Evolutionary conservation across 1,140 invertebrate genomes (phyloP).

Genomic region (Amyelois transitella): DNA sequence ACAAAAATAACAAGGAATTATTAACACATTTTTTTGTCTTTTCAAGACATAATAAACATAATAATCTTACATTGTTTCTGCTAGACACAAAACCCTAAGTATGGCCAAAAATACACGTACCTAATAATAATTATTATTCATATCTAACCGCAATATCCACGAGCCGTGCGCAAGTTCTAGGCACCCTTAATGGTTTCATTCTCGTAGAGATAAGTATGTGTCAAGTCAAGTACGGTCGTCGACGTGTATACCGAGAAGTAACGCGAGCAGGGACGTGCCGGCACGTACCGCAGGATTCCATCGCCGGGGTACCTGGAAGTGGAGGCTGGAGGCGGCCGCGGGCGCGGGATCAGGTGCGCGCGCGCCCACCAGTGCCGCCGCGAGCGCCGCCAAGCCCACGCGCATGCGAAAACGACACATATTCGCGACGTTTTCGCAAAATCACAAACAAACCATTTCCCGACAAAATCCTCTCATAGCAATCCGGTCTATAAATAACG

Average conservation of each 20-base stretch:
- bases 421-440: slow-evolving; percentile 38
- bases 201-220: background rate
- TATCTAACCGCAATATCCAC: background rate
- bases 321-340: slow-evolving; percentile 20
- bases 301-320: slow-evolving; percentile 15
- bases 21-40: no score
- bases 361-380: slow-evolving; percentile 45
- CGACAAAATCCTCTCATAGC: slow-evolving; percentile 42
- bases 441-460: slow-evolving; percentile 21
- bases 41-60: no score
- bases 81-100: no score
- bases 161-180: background rate
- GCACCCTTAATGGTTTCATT: background rate
- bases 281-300: slow-evolving; percentile 9
- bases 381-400: slow-evolving; percentile 58
- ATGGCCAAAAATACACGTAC: no score
- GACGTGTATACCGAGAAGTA: slow-evolving; percentile 13
- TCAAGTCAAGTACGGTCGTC: slow-evolving; percentile 2
- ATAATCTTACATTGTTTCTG: no score
- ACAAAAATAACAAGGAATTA: no score
- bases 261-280: slow-evolving; percentile 8
- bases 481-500: slow-evolving; percentile 45
- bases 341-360: slow-evolving; percentile 55
- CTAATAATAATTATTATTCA: background rate
- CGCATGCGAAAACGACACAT: slow-evolving; percentile 51